Evolutionary conservation across 1,140 invertebrate genomes (phyloP), one percentile per base, ranked within the genome.

Genomic region (Cyclargus thomasi): DNA sequence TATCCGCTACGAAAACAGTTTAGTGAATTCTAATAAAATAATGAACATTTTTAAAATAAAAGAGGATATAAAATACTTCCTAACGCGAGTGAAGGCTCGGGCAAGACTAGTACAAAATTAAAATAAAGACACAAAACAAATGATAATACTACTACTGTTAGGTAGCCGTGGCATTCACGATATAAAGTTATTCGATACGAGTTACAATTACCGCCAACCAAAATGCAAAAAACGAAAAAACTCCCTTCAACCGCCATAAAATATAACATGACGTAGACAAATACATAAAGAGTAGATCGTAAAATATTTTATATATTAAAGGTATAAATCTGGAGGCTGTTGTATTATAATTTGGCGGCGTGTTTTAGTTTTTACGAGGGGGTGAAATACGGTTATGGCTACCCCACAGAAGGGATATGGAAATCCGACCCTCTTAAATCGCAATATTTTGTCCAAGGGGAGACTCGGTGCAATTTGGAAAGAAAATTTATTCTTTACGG

Each of bases 321-420:
- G 18, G 55, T 59, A 76, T 74, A 78, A 76, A 76, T 69, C 70
- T 75, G n/a, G 53, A 20, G 23, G 23, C 64, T 29, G 22, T 18
- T 47, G 74, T 80, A 78, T 83, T 79, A 83, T 77, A 77, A 78
- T 81, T 76, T 77, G 80, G 77, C 72, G 79, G 78, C 70, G 76
- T 83, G 82, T 83, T 78, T 83, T 79, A 84, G 81, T 86, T 88
- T 88, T 86, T 88, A 88, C 75, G 84, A 84, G 77, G 63, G 67
- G 70, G 71, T 86, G 77, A 88, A 78, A 80, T 88, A 88, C 79
- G 74, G 78, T 86, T 83, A 88, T 85, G 65, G 77, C 70, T 73
- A 72, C 75, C 74, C 75, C 73, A 72, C 74, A 72, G 63, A 63
- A 67, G 69, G 76, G 72, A 68, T 66, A 82, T 81, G 76, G 74